phyloP scores from a whole-genome alignment of 1,140 invertebrate species.

The Cecropterus lyciades region DNA sequence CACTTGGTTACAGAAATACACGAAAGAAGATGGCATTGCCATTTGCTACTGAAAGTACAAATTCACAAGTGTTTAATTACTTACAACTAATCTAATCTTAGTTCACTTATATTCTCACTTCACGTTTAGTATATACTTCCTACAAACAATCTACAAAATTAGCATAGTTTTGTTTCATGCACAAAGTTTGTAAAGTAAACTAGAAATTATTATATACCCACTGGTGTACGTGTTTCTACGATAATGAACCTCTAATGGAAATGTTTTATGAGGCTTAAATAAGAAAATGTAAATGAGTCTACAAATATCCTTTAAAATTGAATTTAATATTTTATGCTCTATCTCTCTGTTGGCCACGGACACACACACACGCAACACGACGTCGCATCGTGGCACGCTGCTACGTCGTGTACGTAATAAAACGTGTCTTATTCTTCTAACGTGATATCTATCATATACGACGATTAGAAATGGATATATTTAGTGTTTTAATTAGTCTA shows the following conservation, averaged over 20 bases:
- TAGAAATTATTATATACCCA: constrained; percentile 31
- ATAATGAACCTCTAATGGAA: constrained; percentile 34
- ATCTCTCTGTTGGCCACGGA: too few relatives aligned
- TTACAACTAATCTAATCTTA: constrained; percentile 6
- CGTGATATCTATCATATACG: too few relatives aligned
- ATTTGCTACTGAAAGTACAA: neutral
- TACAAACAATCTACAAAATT: constrained; percentile 30
- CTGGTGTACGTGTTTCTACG: constrained; percentile 27
- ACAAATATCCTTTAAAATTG: neutral
- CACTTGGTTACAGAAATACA: too few relatives aligned
- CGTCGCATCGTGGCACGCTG: too few relatives aligned
- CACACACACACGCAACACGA: too few relatives aligned
- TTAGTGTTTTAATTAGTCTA: too few relatives aligned
- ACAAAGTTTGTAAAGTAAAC: constrained; percentile 30
- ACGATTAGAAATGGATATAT: too few relatives aligned
- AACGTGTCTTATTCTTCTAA: too few relatives aligned
- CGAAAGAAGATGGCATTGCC: neutral
- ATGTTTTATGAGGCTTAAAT: constrained; percentile 3
- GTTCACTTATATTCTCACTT: constrained; percentile 18
- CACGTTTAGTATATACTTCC: constrained; percentile 25
- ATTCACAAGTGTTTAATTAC: neutral
- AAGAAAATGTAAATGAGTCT: constrained; percentile 4
- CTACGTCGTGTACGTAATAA: too few relatives aligned
- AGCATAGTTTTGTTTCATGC: constrained; percentile 35
- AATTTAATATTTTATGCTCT: too few relatives aligned